Conservation (phyloP, 2,113 vertebrate genomes). For the Aldabrachelys gigantea region DNA sequence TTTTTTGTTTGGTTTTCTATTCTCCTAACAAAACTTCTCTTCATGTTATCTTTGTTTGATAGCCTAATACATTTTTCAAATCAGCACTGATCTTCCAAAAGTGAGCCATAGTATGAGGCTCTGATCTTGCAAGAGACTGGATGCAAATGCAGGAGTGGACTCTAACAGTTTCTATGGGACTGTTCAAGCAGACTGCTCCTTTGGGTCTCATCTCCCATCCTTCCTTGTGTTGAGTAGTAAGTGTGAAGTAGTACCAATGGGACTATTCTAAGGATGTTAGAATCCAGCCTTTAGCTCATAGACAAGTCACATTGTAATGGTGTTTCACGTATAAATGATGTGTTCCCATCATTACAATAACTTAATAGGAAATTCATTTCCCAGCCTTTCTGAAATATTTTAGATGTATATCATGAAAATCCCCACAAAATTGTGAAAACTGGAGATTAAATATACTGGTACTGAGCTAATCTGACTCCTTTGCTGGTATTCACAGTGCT, state of each 20-base stretch:
- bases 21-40: slow-evolving; percentile 54
- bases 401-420: neutral
- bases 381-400: neutral
- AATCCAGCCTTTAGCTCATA: neutral
- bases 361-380: neutral
- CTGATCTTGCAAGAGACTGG: slow-evolving; percentile 12
- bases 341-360: neutral
- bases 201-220: neutral
- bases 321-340: neutral
- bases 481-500: neutral
- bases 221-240: neutral
- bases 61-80: slow-evolving; percentile 46
- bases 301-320: neutral
- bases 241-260: neutral
- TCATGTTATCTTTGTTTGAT: slow-evolving; percentile 20
- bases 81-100: slow-evolving; percentile 57
- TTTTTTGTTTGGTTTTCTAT: neutral
- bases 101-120: slow-evolving; percentile 44
- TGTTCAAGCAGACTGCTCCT: neutral
- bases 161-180: neutral
- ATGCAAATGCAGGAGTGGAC: neutral
- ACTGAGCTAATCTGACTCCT: neutral
- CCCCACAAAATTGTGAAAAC: neutral
- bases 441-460: neutral
- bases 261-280: neutral